Percentiles rank a stretch among this genome's conserved stretches.
phyloP scores from a whole-genome alignment of 2,888 invertebrate species.

The Clanis bilineata region DNA sequence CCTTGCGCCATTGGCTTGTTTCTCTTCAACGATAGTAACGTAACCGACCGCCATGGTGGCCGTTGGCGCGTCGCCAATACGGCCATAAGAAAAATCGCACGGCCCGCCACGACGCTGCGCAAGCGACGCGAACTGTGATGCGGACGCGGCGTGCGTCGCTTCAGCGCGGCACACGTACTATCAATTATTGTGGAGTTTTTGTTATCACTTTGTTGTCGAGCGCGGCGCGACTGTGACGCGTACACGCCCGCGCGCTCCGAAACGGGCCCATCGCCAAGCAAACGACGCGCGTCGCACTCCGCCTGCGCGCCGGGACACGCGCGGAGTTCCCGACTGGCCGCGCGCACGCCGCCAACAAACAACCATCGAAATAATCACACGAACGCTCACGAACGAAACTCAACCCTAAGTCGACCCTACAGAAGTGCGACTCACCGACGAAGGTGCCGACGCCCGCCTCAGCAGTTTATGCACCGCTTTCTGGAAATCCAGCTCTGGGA shows the following conservation, averaged over 20 bases:
- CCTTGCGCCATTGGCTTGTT: conserved; percentile 55
- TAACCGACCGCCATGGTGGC: conserved; percentile 45
- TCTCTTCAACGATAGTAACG: conserved; percentile 51
- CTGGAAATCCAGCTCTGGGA: conserved; percentile 39
- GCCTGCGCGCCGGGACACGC: conserved; percentile 61
- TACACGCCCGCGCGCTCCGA: conserved; percentile 61
- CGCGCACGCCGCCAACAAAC: conserved; percentile 55
- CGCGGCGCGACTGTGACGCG: conserved; percentile 55
- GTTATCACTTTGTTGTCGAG: conserved; percentile 73
- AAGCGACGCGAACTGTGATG: conserved; percentile 49
- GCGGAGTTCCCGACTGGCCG: conserved; percentile 57
- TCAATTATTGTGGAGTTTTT: conserved; percentile 61
- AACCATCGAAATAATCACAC: conserved; percentile 52
- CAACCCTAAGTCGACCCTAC: conserved; percentile 46
- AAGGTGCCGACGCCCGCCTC: conserved; percentile 31
- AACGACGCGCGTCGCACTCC: conserved; percentile 45
- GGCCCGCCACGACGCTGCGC: conserved; percentile 33
- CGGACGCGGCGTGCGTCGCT: conserved; percentile 39
- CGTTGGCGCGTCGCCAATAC: conserved; percentile 60
- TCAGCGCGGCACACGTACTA: conserved; percentile 48
- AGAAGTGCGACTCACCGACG: conserved; percentile 42
- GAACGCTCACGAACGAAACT: conserved; percentile 72
- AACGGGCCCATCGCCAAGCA: conserved; percentile 43
- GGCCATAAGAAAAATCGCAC: conserved; percentile 54
- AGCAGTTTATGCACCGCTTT: conserved; percentile 33